Base-by-base conservation (phyloP, 2,797 vertebrate species). In the Acridotheres tristis region DNA sequence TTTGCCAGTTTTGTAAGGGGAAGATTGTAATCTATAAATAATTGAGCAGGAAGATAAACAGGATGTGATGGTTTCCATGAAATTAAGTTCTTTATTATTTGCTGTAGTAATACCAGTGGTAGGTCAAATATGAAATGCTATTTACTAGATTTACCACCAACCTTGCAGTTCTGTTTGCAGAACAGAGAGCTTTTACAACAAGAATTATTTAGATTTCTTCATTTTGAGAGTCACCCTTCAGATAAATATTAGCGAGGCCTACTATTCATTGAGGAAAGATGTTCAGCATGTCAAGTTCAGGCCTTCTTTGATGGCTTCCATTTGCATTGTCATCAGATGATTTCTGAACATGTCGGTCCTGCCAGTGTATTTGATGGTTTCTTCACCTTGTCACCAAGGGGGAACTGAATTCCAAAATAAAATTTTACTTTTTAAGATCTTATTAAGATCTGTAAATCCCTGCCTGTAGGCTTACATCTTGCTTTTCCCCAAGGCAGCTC, bases 11-110 rank as follows among this genome's bases (percentile, higher is more conserved):
- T 95, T 89, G 68, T 75, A 59, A 74, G 43, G 71, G 55, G 15
- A 51, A 77, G 66, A 86, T 85, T 83, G 51, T 81, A 69, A 94
- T 78, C 83, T 90, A 82, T 88, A 89, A 95, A 88, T 73, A 94
- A 77, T 42, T 1, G 2, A 95, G 51, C 78, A 80, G 78, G 78
- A 92, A 88, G 68, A 75, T 75, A 91, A 96, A 91, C 92, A 96
- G 94, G 91, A 93, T 78, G 58, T 61, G 73, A 92, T 80, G 54
- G 34, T 55, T 85, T 94, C 73, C 61, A 54, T 91, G 81, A 89
- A 92, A 72, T 72, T 3, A 58, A 77, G 65, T 59, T 87, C 38
- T 87, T 83, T 65, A 58, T 86, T 93, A 78, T 89, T 92, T 93
- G 66, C 68, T 83, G 1, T 14, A 15, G 68, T 80, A 65, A 68